Conservation (phyloP, 1,140 invertebrate species). For the Lordiphosa collinella region DNA sequence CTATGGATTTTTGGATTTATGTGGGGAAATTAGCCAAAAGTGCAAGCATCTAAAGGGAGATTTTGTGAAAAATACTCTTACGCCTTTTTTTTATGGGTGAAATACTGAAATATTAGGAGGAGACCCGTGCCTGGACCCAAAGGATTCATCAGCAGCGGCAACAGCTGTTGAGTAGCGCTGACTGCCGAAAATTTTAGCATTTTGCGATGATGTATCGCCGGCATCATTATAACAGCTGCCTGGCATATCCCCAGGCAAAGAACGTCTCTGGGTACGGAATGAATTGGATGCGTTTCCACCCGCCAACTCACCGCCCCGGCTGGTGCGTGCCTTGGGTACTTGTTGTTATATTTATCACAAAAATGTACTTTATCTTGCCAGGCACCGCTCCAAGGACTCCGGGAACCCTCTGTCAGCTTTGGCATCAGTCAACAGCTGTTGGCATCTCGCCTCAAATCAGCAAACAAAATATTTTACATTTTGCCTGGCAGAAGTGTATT, state of each 20-base stretch:
- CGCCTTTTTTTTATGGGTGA: conserved; percentile 69
- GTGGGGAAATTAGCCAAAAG: conserved; percentile 59
- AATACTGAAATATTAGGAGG: conserved; percentile 74
- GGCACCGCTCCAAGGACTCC: conserved; percentile 25
- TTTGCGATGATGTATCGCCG: conserved; percentile 75
- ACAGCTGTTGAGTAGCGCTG: conserved; percentile 64
- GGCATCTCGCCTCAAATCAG: conserved; percentile 29
- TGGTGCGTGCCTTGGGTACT: conserved; percentile 73
- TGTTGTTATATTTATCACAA: conserved; percentile 76
- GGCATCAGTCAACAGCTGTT: conserved; percentile 68
- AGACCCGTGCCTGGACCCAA: conserved; percentile 58
- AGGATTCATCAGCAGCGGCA: conserved; percentile 76
- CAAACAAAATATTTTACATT: conserved; percentile 59
- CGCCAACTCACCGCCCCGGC: conserved; percentile 37
- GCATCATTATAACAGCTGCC: conserved; percentile 76
- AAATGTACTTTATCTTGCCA: conserved; percentile 72
- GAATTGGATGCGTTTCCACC: conserved; percentile 57
- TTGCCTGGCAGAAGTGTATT: conserved; percentile 22
- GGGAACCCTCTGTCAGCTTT: conserved; percentile 6
- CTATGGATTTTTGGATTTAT: conserved; percentile 32
- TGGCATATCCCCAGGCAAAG: conserved; percentile 7
- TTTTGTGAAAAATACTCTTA: conserved; percentile 71
- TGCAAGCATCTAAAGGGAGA: conserved; percentile 13
- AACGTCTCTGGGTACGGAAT: conserved; percentile 24
- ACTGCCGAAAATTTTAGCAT: conserved; percentile 74